Evolutionary conservation across 2,113 vertebrate genomes (phyloP).

Genomic region (Oceanodroma tethys): DNA sequence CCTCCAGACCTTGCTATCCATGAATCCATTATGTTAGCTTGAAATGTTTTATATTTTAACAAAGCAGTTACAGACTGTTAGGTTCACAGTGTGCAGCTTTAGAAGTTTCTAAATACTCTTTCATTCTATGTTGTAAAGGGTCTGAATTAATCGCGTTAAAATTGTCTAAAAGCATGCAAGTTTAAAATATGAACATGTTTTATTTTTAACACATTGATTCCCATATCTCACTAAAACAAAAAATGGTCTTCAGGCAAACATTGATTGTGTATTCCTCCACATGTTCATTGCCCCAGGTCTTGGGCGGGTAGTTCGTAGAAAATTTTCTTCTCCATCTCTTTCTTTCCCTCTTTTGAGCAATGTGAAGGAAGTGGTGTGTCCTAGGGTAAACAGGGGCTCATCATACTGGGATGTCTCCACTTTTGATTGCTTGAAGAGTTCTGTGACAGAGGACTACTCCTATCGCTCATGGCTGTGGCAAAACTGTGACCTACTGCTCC

Average conservation of each 20-base stretch:
- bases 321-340: not conserved
- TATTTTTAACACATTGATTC: not conserved
- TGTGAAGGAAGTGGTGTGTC: not conserved
- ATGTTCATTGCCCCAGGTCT: not conserved
- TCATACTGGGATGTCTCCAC: not conserved
- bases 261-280: not conserved
- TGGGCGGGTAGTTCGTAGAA: not conserved
- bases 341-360: not conserved
- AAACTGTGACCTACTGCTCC: not conserved
- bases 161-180: not conserved
- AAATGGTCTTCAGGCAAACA: not conserved
- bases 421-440: not conserved
- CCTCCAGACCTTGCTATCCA: constrained; percentile 7
- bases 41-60: constrained; percentile 22
- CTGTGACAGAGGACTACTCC: not conserved
- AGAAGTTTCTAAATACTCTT: constrained; percentile 18
- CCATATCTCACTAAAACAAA: not conserved
- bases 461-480: fast-evolving
- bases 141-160: constrained; percentile 4
- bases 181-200: not conserved
- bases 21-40: not conserved
- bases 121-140: not conserved
- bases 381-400: not conserved
- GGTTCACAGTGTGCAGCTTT: not conserved
- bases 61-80: not conserved